Evolutionary conservation across 2,113 vertebrate genomes (phyloP), one percentile per base, ranked within the genome.

Genomic region (Addax nasomaculatus): DNA sequence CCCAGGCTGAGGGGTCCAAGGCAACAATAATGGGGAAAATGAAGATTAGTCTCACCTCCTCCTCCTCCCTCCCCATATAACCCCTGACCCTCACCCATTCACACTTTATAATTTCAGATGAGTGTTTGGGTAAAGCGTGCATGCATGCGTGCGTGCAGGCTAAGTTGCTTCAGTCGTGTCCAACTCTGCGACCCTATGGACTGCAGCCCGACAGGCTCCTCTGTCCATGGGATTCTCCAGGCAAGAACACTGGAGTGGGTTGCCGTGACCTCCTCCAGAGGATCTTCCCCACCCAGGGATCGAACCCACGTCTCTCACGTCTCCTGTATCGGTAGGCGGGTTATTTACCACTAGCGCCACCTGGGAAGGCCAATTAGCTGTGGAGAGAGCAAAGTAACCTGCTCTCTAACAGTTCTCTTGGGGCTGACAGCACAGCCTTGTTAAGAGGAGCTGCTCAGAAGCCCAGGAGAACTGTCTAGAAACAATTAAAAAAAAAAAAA

Each of bases 401-500:
- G 94, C 90, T 85, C 90, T 86, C 33, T 7, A 76, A 47, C 92
- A 53, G 87, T 58, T 93, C 90, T 79, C 43, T 93, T 7, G 4
- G 43, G 84, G 85, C 89, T 47, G 11, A 62, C 29, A 79, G 92
- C 58, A 87, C 30, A 89, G 53, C 84, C 87, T 67, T 12, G 1
- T 84, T 39, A 70, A 60, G 57, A 87, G 45, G 29, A 90, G 53
- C 67, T 80, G 62, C n/a, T 51, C 92, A 62, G 76, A 64, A 62
- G 78, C 78, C 96, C 88, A 70, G 81, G 43, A 93, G 81, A 94
- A 19, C 78, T 91, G 58, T 87, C 81, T 55, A 89, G 90, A 94
- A 95, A 89, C 47, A 93, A 89, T 33, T 16, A 16, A 80, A 51
- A 84, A 88, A 62, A 79, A 88, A 30, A 86, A 64, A 81, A 67